phyloP scores from a whole-genome alignment of 2,888 invertebrate species.

The Ormyrus rosae region DNA sequence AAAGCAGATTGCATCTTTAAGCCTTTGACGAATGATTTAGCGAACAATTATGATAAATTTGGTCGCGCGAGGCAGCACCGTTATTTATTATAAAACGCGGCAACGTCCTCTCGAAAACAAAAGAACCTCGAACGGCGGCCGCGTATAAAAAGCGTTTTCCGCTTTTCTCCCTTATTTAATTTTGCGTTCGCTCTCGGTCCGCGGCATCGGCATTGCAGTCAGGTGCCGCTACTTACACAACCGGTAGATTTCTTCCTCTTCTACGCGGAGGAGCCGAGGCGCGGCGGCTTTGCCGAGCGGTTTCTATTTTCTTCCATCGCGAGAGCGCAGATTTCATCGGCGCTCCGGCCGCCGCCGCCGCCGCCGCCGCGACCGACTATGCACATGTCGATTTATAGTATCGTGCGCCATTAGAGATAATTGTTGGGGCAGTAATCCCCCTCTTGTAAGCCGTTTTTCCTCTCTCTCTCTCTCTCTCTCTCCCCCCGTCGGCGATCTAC shows the following conservation, averaged over 20 bases:
- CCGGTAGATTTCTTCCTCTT: constrained; percentile 70
- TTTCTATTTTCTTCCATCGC: constrained; percentile 70
- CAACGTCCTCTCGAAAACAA: too few relatives aligned
- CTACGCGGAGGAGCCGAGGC: constrained; percentile 57
- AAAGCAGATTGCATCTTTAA: too few relatives aligned
- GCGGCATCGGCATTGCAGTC: constrained; percentile 66
- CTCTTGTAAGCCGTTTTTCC: constrained; percentile 67
- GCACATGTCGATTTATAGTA: constrained; percentile 74
- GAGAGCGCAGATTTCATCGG: constrained; percentile 66
- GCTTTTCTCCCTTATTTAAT: too few relatives aligned
- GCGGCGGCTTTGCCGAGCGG: constrained; percentile 57
- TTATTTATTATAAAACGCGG: too few relatives aligned
- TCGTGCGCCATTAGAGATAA: constrained; percentile 74
- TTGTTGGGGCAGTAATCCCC: constrained; percentile 68
- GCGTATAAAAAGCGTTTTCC: too few relatives aligned
- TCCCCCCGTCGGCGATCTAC: constrained; percentile 31
- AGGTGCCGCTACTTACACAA: constrained; percentile 73
- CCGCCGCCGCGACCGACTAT: constrained; percentile 52
- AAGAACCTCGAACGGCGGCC: too few relatives aligned
- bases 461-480: constrained; percentile 48
- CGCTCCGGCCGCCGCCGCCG: constrained; percentile 16
- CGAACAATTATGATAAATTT: too few relatives aligned
- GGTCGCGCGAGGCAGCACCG: too few relatives aligned
- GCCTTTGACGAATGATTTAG: too few relatives aligned
- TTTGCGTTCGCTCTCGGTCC: not conserved